Base-by-base conservation (phyloP, 1,140 invertebrate species). In the Lysiphlebus fabarum region DNA sequence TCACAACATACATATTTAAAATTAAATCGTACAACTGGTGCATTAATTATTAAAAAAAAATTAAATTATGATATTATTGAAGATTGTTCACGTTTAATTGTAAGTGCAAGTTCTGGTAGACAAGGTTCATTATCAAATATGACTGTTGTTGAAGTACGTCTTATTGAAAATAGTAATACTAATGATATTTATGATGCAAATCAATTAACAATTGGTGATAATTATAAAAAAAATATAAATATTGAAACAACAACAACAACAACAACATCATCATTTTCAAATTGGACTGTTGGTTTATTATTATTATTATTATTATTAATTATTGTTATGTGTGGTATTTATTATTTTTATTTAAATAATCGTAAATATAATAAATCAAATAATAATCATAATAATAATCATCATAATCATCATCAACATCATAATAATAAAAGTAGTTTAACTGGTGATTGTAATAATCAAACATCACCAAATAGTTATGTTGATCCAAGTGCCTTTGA, bases 1-100 rank as follows among this genome's bases (percentile, higher is more conserved):
- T 89, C 89, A 0, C 88, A 90, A 50, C 87, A 93, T 77, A 84
- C 88, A 0, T 91, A 93, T 70, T 96, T 98, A 72, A 90, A 91
- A 77, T 86, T 99, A 11, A 96, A 98, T 73, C 82, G 90, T 63
- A 95, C 92, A 1, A 94, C 90, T 5, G 95, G 96, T 2, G 87
- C 89, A 0, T 84, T 98, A 33, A 85, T 91, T 38, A 82, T 96
- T 12, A 90, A 89, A 68, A 88, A 90, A 67, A 89, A 91, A 71
- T 78, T 95, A 6, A 83, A 87, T 60, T 71, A 82, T 7, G 82
- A 87, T 62, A 74, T 62, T 5, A 83, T 82, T 7, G 82, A 87
- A 64, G 83, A 83, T 59, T 79, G 83, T 7, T 86, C 87, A 1
- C 83, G 86, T 67, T 77, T 96, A 54, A 85, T 92, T 0, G 85